A percentile compares a stretch with the other conserved stretches of the same genome.
These are phyloP conservation scores for Lochmaea crataegi DNA, from an alignment of 2,888 invertebrate species.

Conservation along the genomic window DNA sequence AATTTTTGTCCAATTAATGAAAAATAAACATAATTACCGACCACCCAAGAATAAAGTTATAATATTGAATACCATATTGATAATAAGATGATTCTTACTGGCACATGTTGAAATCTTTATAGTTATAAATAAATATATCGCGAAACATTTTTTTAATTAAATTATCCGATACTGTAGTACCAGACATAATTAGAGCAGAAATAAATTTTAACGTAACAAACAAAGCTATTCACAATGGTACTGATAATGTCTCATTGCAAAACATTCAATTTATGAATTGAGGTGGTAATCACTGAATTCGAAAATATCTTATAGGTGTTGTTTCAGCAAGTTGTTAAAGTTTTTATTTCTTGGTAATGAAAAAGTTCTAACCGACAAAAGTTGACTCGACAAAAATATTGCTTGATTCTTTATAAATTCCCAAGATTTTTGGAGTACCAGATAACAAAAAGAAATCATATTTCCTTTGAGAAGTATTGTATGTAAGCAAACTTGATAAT, in stretches of 20 bases:
- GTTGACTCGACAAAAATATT: too few species aligned
- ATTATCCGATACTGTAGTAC: not conserved
- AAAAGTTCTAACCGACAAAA: too few species aligned
- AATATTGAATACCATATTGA: not conserved
- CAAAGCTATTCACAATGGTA: not conserved
- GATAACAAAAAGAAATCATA: too few species aligned
- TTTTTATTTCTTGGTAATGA: too few species aligned
- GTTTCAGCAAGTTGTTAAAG: too few species aligned
- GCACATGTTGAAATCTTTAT: not conserved
- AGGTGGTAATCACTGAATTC: too few species aligned
- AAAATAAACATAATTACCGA: not conserved
- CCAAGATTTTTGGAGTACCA: too few species aligned
- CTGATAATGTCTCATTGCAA: not conserved
- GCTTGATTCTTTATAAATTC: too few species aligned
- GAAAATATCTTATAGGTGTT: too few species aligned
- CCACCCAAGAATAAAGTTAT: not conserved
- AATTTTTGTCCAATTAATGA: not conserved
- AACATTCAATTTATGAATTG: too few species aligned
- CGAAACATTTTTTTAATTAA: not conserved
- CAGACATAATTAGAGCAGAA: conserved; percentile 1
- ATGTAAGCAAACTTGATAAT: too few species aligned
- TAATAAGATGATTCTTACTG: not conserved
- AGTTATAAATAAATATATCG: not conserved
- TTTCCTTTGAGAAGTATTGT: too few species aligned
- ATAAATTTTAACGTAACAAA: not conserved